These are phyloP conservation scores for Tiaroga cobitis DNA, from an alignment of 2,797 vertebrate species.

Conservation along the genomic window DNA sequence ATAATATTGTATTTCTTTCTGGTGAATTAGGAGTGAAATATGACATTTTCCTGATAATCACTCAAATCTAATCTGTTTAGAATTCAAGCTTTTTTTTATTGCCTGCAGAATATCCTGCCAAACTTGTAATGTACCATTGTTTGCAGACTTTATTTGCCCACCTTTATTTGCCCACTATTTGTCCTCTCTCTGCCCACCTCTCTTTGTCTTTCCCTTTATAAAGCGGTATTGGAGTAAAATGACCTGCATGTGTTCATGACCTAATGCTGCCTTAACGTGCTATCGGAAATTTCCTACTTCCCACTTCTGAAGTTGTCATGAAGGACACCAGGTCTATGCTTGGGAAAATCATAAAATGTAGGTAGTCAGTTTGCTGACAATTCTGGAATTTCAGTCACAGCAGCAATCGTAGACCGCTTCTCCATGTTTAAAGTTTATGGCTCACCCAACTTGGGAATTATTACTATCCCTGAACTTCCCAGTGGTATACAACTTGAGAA, in stretches of 20 bases:
- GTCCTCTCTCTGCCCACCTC: not conserved
- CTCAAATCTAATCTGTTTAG: constrained; percentile 55
- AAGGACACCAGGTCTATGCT: not conserved
- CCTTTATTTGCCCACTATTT: too few species aligned
- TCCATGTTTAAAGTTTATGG: not conserved
- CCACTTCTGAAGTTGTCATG: not conserved
- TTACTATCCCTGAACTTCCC: too few species aligned
- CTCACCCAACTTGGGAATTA: not conserved
- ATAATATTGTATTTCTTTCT: not conserved
- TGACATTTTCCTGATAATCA: not conserved
- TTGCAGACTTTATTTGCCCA: constrained; percentile 19
- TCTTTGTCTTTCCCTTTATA: constrained; percentile 14
- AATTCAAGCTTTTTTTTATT: constrained; percentile 51
- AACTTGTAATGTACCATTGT: constrained; percentile 31
- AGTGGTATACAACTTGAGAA: not conserved
- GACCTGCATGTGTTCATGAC: constrained; percentile 40
- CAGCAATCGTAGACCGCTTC: not conserved
- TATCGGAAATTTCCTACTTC: not conserved
- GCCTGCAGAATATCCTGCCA: constrained; percentile 54
- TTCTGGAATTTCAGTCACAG: not conserved
- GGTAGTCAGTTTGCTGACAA: too few species aligned
- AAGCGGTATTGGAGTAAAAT: constrained; percentile 13
- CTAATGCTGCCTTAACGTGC: not conserved
- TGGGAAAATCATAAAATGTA: not conserved
- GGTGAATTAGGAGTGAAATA: not conserved